These are phyloP conservation scores for Valencia hispanica DNA, from an alignment of 2,797 vertebrate genomes.

Conservation along the genomic window DNA sequence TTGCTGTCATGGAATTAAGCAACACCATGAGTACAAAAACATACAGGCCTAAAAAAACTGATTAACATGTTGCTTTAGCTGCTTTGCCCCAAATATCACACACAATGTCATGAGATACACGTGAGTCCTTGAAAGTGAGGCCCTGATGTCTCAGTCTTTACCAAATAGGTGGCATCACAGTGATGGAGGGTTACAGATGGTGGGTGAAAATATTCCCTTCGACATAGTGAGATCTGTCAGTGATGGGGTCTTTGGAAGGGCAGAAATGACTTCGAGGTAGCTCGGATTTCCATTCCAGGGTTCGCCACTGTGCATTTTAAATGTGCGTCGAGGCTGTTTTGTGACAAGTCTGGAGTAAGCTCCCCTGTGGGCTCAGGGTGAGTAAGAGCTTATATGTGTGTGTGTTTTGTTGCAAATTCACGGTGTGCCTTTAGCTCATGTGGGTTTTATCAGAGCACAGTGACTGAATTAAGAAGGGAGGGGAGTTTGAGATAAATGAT, in stretches of 20 bases:
- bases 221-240: slow-evolving; percentile 28
- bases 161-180: slow-evolving; percentile 43
- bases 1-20: slow-evolving; percentile 42
- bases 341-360: slow-evolving; percentile 48
- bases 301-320: slow-evolving; percentile 58
- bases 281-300: slow-evolving; percentile 49
- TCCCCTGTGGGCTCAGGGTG: slow-evolving; percentile 47
- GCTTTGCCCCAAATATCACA: slow-evolving; percentile 69
- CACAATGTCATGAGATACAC: slow-evolving; percentile 68
- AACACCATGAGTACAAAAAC: slow-evolving; percentile 52
- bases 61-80: slow-evolving; percentile 68
- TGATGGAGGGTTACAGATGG: slow-evolving; percentile 49
- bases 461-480: slow-evolving; percentile 60
- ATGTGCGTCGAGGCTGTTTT: slow-evolving; percentile 58
- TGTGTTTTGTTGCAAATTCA: slow-evolving; percentile 44
- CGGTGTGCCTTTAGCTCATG: slow-evolving; percentile 49
- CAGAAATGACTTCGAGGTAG: slow-evolving; percentile 35
- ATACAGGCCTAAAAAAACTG: slow-evolving; percentile 70
- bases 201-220: slow-evolving; percentile 18
- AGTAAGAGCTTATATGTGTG: slow-evolving; percentile 45
- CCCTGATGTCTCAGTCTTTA: slow-evolving; percentile 47
- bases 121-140: slow-evolving; percentile 72
- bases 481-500: slow-evolving; percentile 59
- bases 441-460: slow-evolving; percentile 59
- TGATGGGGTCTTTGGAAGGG: slow-evolving; percentile 12